Conservation (phyloP, 2,113 vertebrate species). For the Chloropsis hardwickii region DNA sequence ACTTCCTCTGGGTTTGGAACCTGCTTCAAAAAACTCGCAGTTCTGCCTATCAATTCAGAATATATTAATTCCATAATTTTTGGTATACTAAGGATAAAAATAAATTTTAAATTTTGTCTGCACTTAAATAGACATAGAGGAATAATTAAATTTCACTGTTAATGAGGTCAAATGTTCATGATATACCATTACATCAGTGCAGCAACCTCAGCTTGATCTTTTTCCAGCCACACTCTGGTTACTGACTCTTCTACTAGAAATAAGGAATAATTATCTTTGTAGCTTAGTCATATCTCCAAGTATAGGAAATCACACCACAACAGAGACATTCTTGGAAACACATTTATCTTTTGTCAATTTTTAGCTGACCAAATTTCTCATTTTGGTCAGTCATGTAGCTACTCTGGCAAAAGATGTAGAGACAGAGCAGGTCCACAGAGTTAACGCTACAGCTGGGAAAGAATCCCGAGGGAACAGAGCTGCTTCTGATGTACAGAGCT, state of each 20-base stretch:
- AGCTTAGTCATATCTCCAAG: neutral
- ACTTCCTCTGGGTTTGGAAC: neutral
- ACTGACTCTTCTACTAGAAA: neutral
- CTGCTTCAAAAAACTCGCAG: neutral
- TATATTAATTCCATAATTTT: neutral
- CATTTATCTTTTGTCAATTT: neutral
- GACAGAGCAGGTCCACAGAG: neutral
- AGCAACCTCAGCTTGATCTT: neutral
- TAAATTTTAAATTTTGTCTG: neutral
- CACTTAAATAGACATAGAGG: neutral
- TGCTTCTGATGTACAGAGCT: neutral
- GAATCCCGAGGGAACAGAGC: fast-evolving
- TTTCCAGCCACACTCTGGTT: neutral
- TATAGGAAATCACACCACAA: neutral
- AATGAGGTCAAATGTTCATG: neutral
- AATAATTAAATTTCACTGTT: neutral
- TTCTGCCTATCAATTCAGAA: neutral
- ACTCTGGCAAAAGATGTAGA: neutral
- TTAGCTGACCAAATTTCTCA: neutral
- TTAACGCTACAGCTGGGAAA: neutral
- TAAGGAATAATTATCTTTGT: neutral
- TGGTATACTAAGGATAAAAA: neutral
- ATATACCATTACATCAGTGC: neutral
- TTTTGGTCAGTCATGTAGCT: neutral
- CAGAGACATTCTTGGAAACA: neutral